These are phyloP conservation scores for Solenopsis invicta DNA, from an alignment of 1,140 invertebrate genomes.

Conservation along the genomic window DNA sequence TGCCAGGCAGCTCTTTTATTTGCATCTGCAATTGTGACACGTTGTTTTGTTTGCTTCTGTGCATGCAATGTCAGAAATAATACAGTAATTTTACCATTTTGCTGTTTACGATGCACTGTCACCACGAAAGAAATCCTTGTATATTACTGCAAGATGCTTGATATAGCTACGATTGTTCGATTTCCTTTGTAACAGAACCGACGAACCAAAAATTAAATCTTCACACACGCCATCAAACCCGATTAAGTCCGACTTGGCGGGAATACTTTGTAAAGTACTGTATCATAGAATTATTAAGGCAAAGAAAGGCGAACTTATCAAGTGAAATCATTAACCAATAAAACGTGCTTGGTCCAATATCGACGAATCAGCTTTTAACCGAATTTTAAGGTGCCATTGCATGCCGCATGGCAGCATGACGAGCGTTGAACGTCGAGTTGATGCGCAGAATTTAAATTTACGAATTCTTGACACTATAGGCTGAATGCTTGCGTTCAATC, in stretches of 20 bases:
- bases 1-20: not conserved
- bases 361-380: not conserved
- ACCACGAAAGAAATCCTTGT: not conserved
- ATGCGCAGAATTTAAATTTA: too few relatives aligned
- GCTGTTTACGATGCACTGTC: not conserved
- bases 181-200: not conserved
- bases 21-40: not conserved
- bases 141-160: not conserved
- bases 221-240: too few relatives aligned
- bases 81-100: conserved; percentile 28
- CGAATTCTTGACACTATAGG: too few relatives aligned
- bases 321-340: not conserved
- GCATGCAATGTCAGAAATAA: not conserved
- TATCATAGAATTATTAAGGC: not conserved
- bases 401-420: too few relatives aligned
- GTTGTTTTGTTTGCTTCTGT: not conserved
- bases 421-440: too few relatives aligned
- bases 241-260: conserved; percentile 28
- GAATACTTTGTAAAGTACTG: conserved; percentile 31
- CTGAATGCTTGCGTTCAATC: too few relatives aligned
- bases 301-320: conserved; percentile 3
- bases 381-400: too few relatives aligned
- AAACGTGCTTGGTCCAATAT: not conserved
- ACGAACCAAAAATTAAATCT: not conserved
- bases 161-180: not conserved